phyloP scores from a whole-genome alignment of 2,797 vertebrate genomes.

The Lutjanus argentimaculatus region DNA sequence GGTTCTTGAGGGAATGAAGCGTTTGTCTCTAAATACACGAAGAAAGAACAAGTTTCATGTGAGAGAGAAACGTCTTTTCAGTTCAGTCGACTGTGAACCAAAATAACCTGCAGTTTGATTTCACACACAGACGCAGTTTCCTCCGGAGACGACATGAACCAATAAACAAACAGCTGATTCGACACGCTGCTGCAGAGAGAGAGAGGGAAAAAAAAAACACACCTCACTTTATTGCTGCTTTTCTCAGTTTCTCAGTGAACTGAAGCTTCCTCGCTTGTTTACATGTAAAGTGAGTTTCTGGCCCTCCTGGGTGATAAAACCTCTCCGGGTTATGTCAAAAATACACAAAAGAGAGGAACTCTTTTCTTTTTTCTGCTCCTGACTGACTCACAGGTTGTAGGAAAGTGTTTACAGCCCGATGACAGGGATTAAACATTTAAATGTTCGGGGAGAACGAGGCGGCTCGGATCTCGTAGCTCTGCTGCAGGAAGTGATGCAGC shows the following conservation, averaged over 20 bases:
- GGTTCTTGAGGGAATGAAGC: background rate
- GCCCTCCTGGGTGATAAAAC: background rate
- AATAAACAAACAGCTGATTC: constrained; percentile 14
- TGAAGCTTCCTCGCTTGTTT: background rate
- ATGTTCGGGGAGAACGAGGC: background rate
- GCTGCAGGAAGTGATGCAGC: constrained; percentile 4
- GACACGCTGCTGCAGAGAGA: background rate
- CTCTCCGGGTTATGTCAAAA: background rate
- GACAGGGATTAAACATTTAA: constrained; percentile 15
- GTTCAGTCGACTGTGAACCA: background rate
- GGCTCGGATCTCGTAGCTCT: background rate
- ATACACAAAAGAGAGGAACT: background rate
- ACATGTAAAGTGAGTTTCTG: background rate
- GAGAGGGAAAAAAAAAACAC: background rate
- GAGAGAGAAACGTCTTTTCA: background rate
- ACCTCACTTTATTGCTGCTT: background rate
- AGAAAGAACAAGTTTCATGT: background rate
- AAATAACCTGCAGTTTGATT: background rate
- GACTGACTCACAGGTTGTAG: background rate
- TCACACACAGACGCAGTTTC: background rate
- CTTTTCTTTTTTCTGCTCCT: background rate
- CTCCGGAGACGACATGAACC: constrained; percentile 3
- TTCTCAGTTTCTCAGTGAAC: background rate
- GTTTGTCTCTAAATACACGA: background rate
- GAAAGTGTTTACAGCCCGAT: background rate